These are phyloP conservation scores for Acanthurus leucopareius DNA, from an alignment of 2,797 vertebrate species.

Conservation along the genomic window DNA sequence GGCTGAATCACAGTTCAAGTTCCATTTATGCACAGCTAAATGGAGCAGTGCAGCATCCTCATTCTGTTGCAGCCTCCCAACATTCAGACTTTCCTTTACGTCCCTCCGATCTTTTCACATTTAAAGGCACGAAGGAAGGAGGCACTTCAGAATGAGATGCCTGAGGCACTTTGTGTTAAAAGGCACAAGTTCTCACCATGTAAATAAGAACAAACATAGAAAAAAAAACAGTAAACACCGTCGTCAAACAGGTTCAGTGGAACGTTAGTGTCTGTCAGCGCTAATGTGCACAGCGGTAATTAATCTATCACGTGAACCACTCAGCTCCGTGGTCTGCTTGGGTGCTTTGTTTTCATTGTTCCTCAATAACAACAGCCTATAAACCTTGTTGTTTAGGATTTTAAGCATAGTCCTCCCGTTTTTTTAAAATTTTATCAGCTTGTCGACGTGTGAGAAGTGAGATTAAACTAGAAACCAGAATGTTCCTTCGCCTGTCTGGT, in stretches of 20 bases:
- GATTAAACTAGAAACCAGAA: constrained; percentile 49
- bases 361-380: constrained; percentile 56
- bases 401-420: neutral
- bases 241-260: constrained; percentile 62
- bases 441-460: constrained; percentile 37
- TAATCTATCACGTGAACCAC: constrained; percentile 55
- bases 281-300: constrained; percentile 42
- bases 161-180: constrained; percentile 62
- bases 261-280: constrained; percentile 67
- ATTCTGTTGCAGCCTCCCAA: constrained; percentile 72
- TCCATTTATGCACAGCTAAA: constrained; percentile 84
- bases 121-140: constrained; percentile 52
- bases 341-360: constrained; percentile 65
- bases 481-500: constrained; percentile 37
- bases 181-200: constrained; percentile 64
- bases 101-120: constrained; percentile 11
- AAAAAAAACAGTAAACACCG: constrained; percentile 23
- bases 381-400: constrained; percentile 35
- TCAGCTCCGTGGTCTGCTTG: constrained; percentile 51
- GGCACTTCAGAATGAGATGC: constrained; percentile 81
- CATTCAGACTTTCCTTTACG: constrained; percentile 12
- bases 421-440: constrained; percentile 13
- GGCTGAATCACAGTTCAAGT: constrained; percentile 61
- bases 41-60: constrained; percentile 80
- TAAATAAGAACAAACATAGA: constrained; percentile 59